These are phyloP conservation scores for Halisarca cf. caerulea DNA, from an alignment of 37 sponge, comb jelly and placozoan species.

Conservation along the genomic window DNA sequence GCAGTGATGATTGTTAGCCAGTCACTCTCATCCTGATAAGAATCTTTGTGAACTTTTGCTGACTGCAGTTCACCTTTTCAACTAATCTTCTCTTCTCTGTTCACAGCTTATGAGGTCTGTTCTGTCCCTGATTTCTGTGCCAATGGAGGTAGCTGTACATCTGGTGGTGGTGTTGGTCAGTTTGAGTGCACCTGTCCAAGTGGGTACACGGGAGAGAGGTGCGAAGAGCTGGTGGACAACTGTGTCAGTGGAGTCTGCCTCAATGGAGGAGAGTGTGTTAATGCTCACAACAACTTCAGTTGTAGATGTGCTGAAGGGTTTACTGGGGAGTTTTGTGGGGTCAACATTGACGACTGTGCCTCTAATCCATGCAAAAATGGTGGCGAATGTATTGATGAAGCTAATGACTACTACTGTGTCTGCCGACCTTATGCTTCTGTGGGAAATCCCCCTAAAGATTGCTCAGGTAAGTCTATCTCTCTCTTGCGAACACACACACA, in stretches of 20 bases:
- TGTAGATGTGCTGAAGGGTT: slow-evolving; percentile 35
- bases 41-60: too few species aligned
- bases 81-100: not conserved
- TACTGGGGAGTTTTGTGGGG: slow-evolving; percentile 11
- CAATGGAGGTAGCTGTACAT: not conserved
- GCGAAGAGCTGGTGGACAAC: slow-evolving; percentile 38
- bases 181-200: slow-evolving; percentile 37
- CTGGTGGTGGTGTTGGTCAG: not conserved
- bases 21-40: too few species aligned
- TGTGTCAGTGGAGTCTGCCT: slow-evolving; percentile 36
- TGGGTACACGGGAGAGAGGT: slow-evolving; percentile 49
- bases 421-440: not conserved
- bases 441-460: not conserved
- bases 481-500: too few species aligned
- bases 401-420: not conserved
- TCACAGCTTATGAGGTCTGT: slow-evolving; percentile 27
- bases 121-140: slow-evolving; percentile 13
- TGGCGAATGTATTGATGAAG: not conserved
- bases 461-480: not conserved
- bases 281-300: not conserved
- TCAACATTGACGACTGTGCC: slow-evolving; percentile 34
- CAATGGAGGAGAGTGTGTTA: slow-evolving; percentile 18
- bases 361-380: slow-evolving; percentile 40
- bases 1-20: too few species aligned
- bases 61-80: too few species aligned